A percentile compares a stretch with the other conserved stretches of the same genome.
Conservation (phyloP, 2,113 vertebrate species). For the Saccopteryx leptura region DNA sequence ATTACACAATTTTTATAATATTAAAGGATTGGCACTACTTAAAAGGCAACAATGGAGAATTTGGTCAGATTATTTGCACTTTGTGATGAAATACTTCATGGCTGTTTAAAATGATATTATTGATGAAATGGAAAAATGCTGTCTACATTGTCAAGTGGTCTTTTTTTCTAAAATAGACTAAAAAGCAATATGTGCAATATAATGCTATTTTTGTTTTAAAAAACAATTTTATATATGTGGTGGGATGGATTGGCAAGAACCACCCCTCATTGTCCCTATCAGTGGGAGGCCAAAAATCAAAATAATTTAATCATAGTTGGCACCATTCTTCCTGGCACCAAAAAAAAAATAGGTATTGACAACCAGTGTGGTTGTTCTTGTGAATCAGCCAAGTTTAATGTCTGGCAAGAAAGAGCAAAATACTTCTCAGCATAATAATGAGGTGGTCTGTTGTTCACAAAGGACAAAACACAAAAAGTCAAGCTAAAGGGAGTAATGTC, state of each 20-base stretch:
- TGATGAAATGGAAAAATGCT: background rate
- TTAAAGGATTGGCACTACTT: constrained; percentile 51
- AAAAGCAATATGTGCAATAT: background rate
- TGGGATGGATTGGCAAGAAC: constrained; percentile 46
- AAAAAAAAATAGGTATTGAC: constrained; percentile 54
- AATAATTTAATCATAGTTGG: constrained; percentile 73
- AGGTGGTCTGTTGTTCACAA: constrained; percentile 51
- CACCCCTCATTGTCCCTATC: background rate
- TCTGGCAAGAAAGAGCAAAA: constrained; percentile 62
- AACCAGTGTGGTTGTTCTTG: constrained; percentile 18
- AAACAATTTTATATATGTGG: background rate
- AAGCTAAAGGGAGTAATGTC: background rate
- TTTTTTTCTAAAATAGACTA: background rate
- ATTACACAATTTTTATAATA: constrained; percentile 8
- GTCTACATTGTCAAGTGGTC: background rate
- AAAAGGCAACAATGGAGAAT: constrained; percentile 11
- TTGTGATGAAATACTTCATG: background rate
- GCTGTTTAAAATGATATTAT: constrained; percentile 14
- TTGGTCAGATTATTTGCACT: constrained; percentile 23
- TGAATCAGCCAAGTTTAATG: constrained; percentile 66
- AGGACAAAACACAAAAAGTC: constrained; percentile 44
- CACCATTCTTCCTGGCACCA: constrained; percentile 47
- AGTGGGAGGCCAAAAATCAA: constrained; percentile 46
- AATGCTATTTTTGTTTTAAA: constrained; percentile 38
- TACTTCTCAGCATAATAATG: constrained; percentile 54